Evolutionary conservation across 2,113 vertebrate species (phyloP), one percentile per base, ranked within the genome.

Genomic region (Zosterops pallidus): DNA sequence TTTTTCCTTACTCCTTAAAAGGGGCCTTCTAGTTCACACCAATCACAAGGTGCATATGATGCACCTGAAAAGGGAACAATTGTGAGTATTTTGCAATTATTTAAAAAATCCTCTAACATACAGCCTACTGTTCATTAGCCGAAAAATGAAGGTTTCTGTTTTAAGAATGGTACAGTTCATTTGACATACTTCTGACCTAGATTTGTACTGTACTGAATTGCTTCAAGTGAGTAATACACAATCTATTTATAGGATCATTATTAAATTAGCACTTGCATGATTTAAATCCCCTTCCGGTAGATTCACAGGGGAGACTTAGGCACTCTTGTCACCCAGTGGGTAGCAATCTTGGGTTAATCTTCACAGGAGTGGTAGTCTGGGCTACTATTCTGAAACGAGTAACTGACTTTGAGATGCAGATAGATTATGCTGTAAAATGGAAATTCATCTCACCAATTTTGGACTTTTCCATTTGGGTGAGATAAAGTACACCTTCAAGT

Each of bases 191-290:
- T 56, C 55, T 95, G 91, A 82, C 88, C 78, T 65, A 94, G 82
- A 90, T 94, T 89, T 83, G 41, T 72, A 23, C 63, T 64, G 88
- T 60, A 53, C 49, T 57, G 78, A 82, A 79, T 86, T 80, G 12
- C 70, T 94, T 75, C 49, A 53, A 81, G 59, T 89, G 65, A 82
- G 62, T 85, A 91, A 89, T 94, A 44, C 16, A 76, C 9, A 33
- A 76, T 84, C 69, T 93, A 72, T 91, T 95, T 89, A 94, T 84
- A 78, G 62, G 53, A 56, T 84, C 81, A 46, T 86, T 85, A 91
- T 76, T 95, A 79, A 86, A 82, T 81, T 80, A 56, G 31, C 35
- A 64, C 24, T 96, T 79, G 42, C 70, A 67, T 65, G 33, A 23
- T 68, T 94, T 87, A 87, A 87, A 85, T 42, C 53, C 35, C 78